Base-by-base conservation (phyloP, 2,888 invertebrate species). In the Physocephala rufipes region DNA sequence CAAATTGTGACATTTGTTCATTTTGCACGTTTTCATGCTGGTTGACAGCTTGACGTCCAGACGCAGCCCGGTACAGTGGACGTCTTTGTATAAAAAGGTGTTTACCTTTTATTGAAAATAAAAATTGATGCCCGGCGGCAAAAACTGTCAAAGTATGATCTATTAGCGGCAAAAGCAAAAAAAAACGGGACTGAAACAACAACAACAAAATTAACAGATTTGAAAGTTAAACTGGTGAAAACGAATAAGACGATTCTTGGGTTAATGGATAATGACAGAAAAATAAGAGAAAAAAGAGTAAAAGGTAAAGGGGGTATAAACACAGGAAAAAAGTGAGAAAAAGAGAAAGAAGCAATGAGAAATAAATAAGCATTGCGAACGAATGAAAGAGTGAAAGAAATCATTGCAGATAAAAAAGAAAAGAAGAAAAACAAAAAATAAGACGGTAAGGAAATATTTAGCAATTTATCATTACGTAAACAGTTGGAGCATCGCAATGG, bases 71-170 rank as follows among this genome's bases (percentile, higher is more conserved):
- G 47, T 47, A 43, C 47, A 45, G 36, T 62, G 4, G 30, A 45
- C n/a, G 49, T 26, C 53, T 55, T 15, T 49, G 24, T 30, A 49
- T 12, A 63, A 49, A 64, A 1, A 45, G 16, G 4, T 12, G 75
- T 76, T 72, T 77, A 75, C 76, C 12, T 47, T 58, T 58, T 58
- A 81, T 78, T 81, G 79, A 81, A 80, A 78, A 81, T 80, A 79
- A 80, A 81, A 81, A 82, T 82, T 82, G 82, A 82, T 82, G 81
- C 79, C 82, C 80, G 79, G 81, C 80, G 81, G 79, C 81, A 78
- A 77, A 65, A 79, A 77, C 79, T 82, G 82, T 82, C 82, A 80
- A 78, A 82, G 76, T 77, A 82, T 82, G 80, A 82, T 82, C 79
- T 79, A 82, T 81, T 74, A 70, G 76, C 75, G 75, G 71, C 62